Evolutionary conservation across 1,140 invertebrate species (phyloP).

Genomic region (Periplaneta americana): DNA sequence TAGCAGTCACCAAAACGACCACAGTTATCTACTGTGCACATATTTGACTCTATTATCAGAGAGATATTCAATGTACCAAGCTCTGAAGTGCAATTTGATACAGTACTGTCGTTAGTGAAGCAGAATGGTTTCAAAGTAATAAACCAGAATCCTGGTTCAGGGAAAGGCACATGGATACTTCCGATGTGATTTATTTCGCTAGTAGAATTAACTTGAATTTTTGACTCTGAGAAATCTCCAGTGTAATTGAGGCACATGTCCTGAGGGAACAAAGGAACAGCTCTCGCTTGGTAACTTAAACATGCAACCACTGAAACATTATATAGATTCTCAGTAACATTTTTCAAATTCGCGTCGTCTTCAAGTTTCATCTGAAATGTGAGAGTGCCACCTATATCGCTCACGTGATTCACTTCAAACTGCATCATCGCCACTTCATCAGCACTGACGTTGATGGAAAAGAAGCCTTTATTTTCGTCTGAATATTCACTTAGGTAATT

Average conservation of each 20-base stretch:
- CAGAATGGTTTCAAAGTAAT: slow-evolving; percentile 58
- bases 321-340: slow-evolving; percentile 34
- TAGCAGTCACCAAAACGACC: slow-evolving; percentile 59
- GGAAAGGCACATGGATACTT: slow-evolving; percentile 62
- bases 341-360: slow-evolving; percentile 45
- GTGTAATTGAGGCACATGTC: slow-evolving; percentile 47
- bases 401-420: slow-evolving; percentile 56
- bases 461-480: slow-evolving; percentile 50
- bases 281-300: slow-evolving; percentile 32
- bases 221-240: slow-evolving; percentile 37
- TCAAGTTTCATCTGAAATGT: slow-evolving; percentile 56
- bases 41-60: slow-evolving; percentile 56
- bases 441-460: slow-evolving; percentile 54
- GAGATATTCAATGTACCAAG: slow-evolving; percentile 29
- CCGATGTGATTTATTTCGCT: not conserved
- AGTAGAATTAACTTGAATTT: not conserved
- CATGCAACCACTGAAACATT: slow-evolving; percentile 51
- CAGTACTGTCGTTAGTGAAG: slow-evolving; percentile 36
- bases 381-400: slow-evolving; percentile 65
- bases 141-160: slow-evolving; percentile 72
- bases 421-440: slow-evolving; percentile 50
- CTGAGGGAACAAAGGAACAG: slow-evolving; percentile 49
- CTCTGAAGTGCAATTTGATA: slow-evolving; percentile 4
- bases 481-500: slow-evolving; percentile 57
- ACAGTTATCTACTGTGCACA: slow-evolving; percentile 60